Conservation (phyloP, 1,140 invertebrate species). For the Cotesia chilonis region DNA sequence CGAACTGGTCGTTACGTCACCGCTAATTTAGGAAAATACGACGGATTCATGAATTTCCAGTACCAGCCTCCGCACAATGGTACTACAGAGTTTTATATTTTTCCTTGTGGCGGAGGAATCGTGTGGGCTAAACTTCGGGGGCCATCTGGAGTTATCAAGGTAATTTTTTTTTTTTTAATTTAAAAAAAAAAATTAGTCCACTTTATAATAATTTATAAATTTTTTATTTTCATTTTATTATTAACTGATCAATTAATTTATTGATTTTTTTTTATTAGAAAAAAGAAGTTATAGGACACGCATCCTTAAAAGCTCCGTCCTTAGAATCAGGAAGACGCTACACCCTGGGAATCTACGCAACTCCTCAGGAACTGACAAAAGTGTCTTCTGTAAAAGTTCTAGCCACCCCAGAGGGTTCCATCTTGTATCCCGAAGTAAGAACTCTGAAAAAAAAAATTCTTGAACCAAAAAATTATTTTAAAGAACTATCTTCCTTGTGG, state of each 20-base stretch:
- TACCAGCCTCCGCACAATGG: constrained; percentile 57
- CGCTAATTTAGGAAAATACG: constrained; percentile 55
- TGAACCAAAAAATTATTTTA: constrained; percentile 26
- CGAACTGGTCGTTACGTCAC: constrained; percentile 54
- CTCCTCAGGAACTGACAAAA: constrained; percentile 52
- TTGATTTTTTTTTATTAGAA: constrained; percentile 43
- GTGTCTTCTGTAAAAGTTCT: constrained; percentile 57
- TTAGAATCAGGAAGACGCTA: constrained; percentile 57
- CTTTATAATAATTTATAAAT: neutral
- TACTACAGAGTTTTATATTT: constrained; percentile 58
- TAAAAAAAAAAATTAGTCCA: neutral
- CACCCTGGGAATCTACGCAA: constrained; percentile 56
- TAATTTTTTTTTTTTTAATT: constrained; percentile 25
- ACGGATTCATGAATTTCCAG: constrained; percentile 58
- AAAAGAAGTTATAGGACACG: constrained; percentile 57
- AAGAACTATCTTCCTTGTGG: too few species aligned
- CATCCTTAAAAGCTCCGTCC: constrained; percentile 54
- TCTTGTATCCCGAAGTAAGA: constrained; percentile 56
- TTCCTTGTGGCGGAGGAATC: constrained; percentile 56
- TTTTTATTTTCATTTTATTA: too few species aligned
- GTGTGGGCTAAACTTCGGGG: constrained; percentile 57
- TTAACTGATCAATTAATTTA: neutral
- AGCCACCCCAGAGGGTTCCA: constrained; percentile 56
- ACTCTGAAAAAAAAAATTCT: neutral
- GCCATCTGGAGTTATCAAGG: constrained; percentile 46